These are phyloP conservation scores for Leptinotarsa lineolata DNA, from an alignment of 1,140 invertebrate genomes.

Conservation along the genomic window DNA sequence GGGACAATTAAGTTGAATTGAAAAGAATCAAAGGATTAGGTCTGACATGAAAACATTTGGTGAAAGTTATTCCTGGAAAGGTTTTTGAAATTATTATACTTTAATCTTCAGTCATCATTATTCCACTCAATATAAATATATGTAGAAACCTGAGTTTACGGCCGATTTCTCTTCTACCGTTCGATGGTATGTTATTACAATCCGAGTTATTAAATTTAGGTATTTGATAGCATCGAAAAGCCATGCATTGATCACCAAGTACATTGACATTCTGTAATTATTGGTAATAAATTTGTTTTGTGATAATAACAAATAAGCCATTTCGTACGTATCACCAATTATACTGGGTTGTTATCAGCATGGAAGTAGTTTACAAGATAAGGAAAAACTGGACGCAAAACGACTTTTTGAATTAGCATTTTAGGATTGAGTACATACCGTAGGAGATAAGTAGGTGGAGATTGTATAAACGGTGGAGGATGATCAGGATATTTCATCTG, in stretches of 20 bases:
- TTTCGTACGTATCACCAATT: not conserved
- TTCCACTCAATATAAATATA: not conserved
- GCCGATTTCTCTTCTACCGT: not conserved
- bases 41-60: too few species aligned
- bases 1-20: too few species aligned
- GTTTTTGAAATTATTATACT: too few species aligned
- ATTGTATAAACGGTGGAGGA: not conserved
- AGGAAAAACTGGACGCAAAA: not conserved
- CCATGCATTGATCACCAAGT: not conserved
- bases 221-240: constrained; percentile 2
- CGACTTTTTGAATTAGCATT: constrained; percentile 3
- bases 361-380: not conserved
- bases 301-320: not conserved
- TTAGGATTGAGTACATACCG: not conserved
- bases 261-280: not conserved
- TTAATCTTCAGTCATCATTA: too few species aligned
- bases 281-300: not conserved
- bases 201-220: not conserved
- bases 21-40: too few species aligned
- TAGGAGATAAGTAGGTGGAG: constrained; percentile 1
- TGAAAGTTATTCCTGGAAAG: too few species aligned
- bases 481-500: too few species aligned
- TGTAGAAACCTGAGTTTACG: not conserved
- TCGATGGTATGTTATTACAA: constrained; percentile 6
- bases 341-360: not conserved